Evolutionary conservation across 2,113 vertebrate genomes (phyloP), one percentile per base, ranked within the genome.

Genomic region (Halichoeres trimaculatus): DNA sequence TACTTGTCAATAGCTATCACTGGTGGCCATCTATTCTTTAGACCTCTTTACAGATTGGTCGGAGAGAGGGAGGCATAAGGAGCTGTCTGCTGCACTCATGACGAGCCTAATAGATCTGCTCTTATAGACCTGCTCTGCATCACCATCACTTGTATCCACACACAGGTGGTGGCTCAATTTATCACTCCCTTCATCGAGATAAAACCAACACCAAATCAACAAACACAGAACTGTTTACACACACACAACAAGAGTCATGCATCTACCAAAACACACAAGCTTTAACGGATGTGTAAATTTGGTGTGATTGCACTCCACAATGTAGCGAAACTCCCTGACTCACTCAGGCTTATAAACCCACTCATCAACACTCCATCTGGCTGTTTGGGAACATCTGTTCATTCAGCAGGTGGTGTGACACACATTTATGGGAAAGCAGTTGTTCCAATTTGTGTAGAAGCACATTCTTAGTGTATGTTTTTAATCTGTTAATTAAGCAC

Each of bases 1-100:
- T 88, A 91, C 79, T 78, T 87, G 76, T 84, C 8, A 41, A 74
- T 88, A 84, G 76, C 67, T 85, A 62, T 81, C 62, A 11, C 55
- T 56, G 68, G 51, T 60, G 76, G 70, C 35, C 59, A n/a, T 80
- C 74, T 77, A 70, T 85, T 80, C 84, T 78, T 54, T 50, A 26
- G 54, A 63, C 53, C 55, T 81, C 68, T 82, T 76, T 50, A 67
- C 51, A 16, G 62, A 45, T 74, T 73, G 69, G 51, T 73, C 36
- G 34, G 7, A 19, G 23, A 73, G 64, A 41, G 69, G 47, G 57
- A 11, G 14, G 13, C 35, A 84, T 74, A 62, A 88, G 74, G 70
- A 47, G 63, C 26, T 24, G 20, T 47, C 58, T 60, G 53, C 63
- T 57, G 81, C 54, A 53, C 63, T 71, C 64, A 77, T 59, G 85